Evolutionary conservation across 2,113 vertebrate genomes (phyloP).

Genomic region (Columba livia): DNA sequence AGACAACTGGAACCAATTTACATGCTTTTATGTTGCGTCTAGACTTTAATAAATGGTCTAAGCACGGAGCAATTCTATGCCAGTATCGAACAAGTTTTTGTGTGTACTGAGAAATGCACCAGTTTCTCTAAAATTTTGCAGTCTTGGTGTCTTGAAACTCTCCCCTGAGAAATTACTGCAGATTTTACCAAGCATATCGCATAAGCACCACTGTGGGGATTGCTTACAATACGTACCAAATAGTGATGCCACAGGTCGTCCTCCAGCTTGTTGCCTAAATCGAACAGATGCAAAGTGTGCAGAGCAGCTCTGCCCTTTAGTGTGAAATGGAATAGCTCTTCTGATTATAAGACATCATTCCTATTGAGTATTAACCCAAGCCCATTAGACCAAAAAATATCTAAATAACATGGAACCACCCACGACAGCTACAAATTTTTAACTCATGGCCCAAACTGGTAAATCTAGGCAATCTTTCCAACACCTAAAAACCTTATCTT

Average conservation of each 20-base stretch:
- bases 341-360: neutral
- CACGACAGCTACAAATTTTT: neutral
- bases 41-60: slow-evolving; percentile 97
- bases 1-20: slow-evolving; percentile 88
- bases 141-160: neutral
- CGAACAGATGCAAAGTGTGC: neutral
- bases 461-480: neutral
- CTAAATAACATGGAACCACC: neutral
- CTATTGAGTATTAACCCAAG: neutral
- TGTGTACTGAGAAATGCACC: slow-evolving; percentile 52
- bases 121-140: slow-evolving; percentile 27
- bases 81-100: slow-evolving; percentile 79
- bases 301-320: neutral
- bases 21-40: slow-evolving; percentile 96
- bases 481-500: neutral
- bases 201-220: neutral
- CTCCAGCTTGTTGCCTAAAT: neutral
- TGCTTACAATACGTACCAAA: neutral
- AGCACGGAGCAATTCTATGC: slow-evolving; percentile 77
- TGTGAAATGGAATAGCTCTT: neutral
- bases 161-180: neutral
- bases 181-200: neutral
- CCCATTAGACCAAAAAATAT: neutral
- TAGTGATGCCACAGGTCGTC: neutral
- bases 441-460: neutral